A percentile compares a stretch with the other conserved stretches of the same genome.
Conservation (phyloP, 1,140 invertebrate genomes). For the Cataglyphis hispanica region DNA sequence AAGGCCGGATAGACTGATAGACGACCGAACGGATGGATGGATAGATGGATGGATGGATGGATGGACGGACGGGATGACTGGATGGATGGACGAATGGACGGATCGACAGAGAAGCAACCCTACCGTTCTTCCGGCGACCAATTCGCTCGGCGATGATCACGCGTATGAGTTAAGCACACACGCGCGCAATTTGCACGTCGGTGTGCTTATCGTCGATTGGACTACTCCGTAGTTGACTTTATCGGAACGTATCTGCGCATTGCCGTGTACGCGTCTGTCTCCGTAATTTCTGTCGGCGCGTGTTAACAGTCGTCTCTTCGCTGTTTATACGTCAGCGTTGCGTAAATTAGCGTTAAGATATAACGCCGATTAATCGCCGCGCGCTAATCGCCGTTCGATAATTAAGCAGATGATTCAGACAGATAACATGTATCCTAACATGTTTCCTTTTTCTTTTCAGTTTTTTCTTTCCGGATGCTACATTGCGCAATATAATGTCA, state of each 20-base stretch:
- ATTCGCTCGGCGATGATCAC: slow-evolving; percentile 70
- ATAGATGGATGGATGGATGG: slow-evolving; percentile 51
- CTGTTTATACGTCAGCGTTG: slow-evolving; percentile 47
- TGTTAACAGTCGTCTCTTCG: slow-evolving; percentile 34
- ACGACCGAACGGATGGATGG: slow-evolving; percentile 34
- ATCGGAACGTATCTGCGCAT: slow-evolving; percentile 69
- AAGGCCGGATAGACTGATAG: slow-evolving; percentile 59
- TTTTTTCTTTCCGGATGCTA: background rate
- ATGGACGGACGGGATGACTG: slow-evolving; percentile 1
- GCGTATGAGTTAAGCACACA: slow-evolving; percentile 66
- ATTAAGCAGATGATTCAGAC: background rate
- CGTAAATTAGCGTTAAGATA: slow-evolving; percentile 62
- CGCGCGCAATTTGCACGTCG: background rate
- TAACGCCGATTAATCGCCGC: slow-evolving; percentile 18
- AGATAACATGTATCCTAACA: background rate
- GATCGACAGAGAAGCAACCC: slow-evolving; percentile 56
- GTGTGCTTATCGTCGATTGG: slow-evolving; percentile 50
- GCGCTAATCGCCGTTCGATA: slow-evolving; percentile 33
- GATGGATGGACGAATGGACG: slow-evolving; percentile 51
- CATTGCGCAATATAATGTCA: too few relatives aligned
- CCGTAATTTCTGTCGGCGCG: slow-evolving; percentile 64
- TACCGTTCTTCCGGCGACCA: slow-evolving; percentile 70
- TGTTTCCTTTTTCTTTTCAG: background rate
- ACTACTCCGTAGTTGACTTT: slow-evolving; percentile 67
- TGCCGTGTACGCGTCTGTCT: slow-evolving; percentile 63